These are phyloP conservation scores for Euphydryas editha DNA, from an alignment of 2,888 invertebrate genomes.

Conservation along the genomic window DNA sequence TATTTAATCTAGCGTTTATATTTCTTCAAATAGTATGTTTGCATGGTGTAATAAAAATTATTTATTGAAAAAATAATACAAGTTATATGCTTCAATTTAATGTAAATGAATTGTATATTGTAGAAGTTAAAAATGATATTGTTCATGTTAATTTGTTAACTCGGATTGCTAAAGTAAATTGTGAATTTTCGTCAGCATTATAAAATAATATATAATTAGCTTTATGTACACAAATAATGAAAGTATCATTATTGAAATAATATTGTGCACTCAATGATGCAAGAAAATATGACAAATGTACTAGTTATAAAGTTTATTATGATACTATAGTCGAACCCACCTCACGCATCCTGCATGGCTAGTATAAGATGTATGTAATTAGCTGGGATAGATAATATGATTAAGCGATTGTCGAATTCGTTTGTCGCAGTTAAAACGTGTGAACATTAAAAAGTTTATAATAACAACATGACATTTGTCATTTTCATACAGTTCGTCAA, in stretches of 20 bases:
- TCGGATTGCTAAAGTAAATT: constrained; percentile 77
- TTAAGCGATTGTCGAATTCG: neutral
- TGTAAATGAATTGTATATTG: constrained; percentile 78
- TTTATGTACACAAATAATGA: constrained; percentile 58
- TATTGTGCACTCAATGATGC: constrained; percentile 61
- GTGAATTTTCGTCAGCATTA: constrained; percentile 67
- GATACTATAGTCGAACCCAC: constrained; percentile 73
- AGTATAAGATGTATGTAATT: constrained; percentile 54
- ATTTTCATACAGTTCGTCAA: constrained; percentile 39
- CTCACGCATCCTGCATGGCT: constrained; percentile 72
- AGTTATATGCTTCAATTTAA: constrained; percentile 71
- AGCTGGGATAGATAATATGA: neutral
- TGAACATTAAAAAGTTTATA: neutral
- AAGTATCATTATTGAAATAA: constrained; percentile 44
- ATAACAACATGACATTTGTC: constrained; percentile 11
- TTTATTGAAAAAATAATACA: constrained; percentile 61
- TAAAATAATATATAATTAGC: constrained; percentile 51
- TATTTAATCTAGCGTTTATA: constrained; percentile 56
- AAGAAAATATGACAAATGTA: constrained; percentile 60
- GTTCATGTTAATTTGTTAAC: constrained; percentile 72
- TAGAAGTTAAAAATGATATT: constrained; percentile 70
- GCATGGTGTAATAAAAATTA: constrained; percentile 60
- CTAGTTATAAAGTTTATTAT: constrained; percentile 60
- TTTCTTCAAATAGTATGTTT: constrained; percentile 62
- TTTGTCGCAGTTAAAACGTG: neutral